A percentile compares a stretch with the other conserved stretches of the same genome.
These are phyloP conservation scores for Heterohyrax brucei DNA, from an alignment of 2,797 vertebrate species.

Conservation along the genomic window DNA sequence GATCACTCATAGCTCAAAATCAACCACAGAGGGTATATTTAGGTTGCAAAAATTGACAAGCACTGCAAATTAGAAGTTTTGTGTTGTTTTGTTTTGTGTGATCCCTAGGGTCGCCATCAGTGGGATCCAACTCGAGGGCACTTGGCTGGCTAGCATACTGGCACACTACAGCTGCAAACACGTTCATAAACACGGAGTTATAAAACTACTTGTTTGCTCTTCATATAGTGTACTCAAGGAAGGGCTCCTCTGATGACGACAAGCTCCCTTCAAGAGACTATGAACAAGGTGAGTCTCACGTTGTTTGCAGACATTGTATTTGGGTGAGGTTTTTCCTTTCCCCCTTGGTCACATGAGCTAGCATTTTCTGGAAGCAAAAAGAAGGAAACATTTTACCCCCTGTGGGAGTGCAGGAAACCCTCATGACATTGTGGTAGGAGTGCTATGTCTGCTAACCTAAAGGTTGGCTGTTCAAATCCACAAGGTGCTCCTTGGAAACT, in stretches of 20 bases:
- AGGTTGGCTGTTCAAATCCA: too few species aligned
- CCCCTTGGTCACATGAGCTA: background rate
- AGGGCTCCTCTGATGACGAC: background rate
- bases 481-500: too few species aligned
- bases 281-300: background rate
- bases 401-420: too few species aligned
- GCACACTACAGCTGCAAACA: background rate
- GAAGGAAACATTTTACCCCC: background rate
- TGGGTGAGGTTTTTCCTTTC: background rate
- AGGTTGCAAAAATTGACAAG: background rate
- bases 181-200: background rate
- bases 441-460: too few species aligned
- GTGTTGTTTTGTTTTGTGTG: too few species aligned
- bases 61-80: background rate
- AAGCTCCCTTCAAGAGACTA: background rate
- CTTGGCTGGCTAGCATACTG: background rate
- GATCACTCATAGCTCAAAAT: background rate
- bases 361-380: background rate
- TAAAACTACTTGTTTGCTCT: background rate
- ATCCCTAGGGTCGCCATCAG: too few species aligned
- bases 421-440: too few species aligned
- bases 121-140: too few species aligned
- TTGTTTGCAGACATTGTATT: slow-evolving; percentile 24
- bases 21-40: background rate
- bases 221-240: too few species aligned